Evolutionary conservation across 2,888 invertebrate species (phyloP).

Genomic region (Pyrgus malvae): DNA sequence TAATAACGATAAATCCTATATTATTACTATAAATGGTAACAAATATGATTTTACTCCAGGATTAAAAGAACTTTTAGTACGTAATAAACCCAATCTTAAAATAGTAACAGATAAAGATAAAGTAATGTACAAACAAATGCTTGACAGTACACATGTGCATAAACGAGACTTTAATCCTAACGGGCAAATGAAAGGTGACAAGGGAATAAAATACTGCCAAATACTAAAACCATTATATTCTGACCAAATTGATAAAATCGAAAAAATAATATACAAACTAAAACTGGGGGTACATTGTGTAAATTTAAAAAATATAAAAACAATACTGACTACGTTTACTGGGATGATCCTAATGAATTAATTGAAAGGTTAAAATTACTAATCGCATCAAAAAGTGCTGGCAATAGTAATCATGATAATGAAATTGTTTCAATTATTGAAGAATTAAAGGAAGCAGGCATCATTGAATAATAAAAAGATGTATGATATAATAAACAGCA

Average conservation of each 20-base stretch:
- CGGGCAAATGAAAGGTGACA: conserved; percentile 28
- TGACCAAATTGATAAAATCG: background rate
- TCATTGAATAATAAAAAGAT: conserved; percentile 27
- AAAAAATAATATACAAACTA: no score
- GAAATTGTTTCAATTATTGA: conserved; percentile 52
- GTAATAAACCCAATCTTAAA: conserved; percentile 1
- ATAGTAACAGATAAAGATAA: conserved; percentile 1
- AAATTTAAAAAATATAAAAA: conserved; percentile 27
- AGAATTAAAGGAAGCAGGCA: conserved; percentile 34
- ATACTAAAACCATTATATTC: conserved; percentile 19
- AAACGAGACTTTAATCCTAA: conserved; percentile 27
- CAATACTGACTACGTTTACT: conserved; percentile 34
- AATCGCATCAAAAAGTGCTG: conserved; percentile 35
- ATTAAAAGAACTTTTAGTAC: conserved; percentile 1
- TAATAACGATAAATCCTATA: background rate
- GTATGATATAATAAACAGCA: no score
- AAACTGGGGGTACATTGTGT: conserved; percentile 24
- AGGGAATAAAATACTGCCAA: conserved; percentile 26
- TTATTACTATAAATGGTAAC: background rate
- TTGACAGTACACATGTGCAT: conserved; percentile 28
- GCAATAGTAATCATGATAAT: conserved; percentile 35
- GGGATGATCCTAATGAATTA: conserved; percentile 36
- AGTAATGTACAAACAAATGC: background rate
- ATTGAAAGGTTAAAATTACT: conserved; percentile 35
- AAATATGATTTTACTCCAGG: conserved; percentile 4